Evolutionary conservation across 2,888 invertebrate species (phyloP), one percentile per base, ranked within the genome.

Genomic region (Catotricha subobsoleta): DNA sequence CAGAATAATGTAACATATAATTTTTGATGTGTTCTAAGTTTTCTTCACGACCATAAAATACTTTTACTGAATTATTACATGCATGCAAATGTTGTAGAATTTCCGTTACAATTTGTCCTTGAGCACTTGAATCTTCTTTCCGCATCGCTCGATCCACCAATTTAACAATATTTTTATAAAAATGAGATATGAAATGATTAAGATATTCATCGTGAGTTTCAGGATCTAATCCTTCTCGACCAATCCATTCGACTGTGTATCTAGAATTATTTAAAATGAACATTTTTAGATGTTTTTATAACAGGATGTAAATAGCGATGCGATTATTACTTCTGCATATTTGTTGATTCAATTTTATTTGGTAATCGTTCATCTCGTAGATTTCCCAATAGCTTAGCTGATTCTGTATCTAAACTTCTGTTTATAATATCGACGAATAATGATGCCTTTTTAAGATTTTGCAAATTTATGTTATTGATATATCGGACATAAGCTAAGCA

Each of bases 211-310:
- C 75, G 54, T 95, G 94, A 0, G 91, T 88, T 56, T 92, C 91
- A 2, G 75, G 72, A 53, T 92, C 91, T 23, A 97, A 66, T 23
- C 95, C 95, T 57, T 92, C 91, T 38, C 94, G 72, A 0, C 94
- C 94, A 34, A 90, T 87, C 97, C 97, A 97, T 57, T 95, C 94
- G 0, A 97, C 88, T 0, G 86, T 88, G 54, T 90, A 90, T 51
- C 88, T 87, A 54, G 5, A 52, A 51, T 44, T 25, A 19, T 13
- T 25, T n/a, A 13, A 12, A 27, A 16, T n/a, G 20, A 28, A 29
- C 6, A 9, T 35, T 38, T n/a, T n/a, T n/a, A n/a, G n/a, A n/a
- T n/a, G n/a, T n/a, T n/a, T n/a, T 25, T 25, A 25, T 25, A 25
- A 25, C 10, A 8, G 25, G 25, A 25, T 25, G 10, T 8, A 25